These are phyloP conservation scores for Spilosoma lubricipeda DNA, from an alignment of 2,888 invertebrate species.

Conservation along the genomic window DNA sequence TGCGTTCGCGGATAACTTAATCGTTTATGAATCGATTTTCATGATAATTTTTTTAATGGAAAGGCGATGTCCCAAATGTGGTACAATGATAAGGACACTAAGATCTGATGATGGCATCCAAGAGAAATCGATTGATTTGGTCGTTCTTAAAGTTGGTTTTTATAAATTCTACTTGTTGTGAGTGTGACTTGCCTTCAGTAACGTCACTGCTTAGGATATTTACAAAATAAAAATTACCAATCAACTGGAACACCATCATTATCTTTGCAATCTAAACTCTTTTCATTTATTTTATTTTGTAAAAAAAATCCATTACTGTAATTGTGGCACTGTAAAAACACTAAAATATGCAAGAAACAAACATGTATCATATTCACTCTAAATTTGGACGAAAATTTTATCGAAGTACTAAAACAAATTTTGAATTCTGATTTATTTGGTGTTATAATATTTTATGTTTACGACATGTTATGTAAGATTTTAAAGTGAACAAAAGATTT, in stretches of 20 bases:
- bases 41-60: too few relatives aligned
- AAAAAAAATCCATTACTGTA: constrained; percentile 22
- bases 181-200: too few relatives aligned
- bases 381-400: background rate
- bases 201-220: background rate
- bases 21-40: too few relatives aligned
- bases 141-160: too few relatives aligned
- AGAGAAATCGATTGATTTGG: too few relatives aligned
- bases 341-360: constrained; percentile 23
- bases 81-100: too few relatives aligned
- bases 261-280: constrained; percentile 66
- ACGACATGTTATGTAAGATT: background rate
- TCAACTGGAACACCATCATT: constrained; percentile 64
- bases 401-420: background rate
- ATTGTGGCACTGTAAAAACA: constrained; percentile 32
- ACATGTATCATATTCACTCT: constrained; percentile 1
- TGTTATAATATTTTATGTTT: constrained; percentile 3
- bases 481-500: background rate
- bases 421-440: too few relatives aligned
- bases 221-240: constrained; percentile 56
- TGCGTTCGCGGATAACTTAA: too few relatives aligned
- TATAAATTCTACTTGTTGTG: too few relatives aligned
- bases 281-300: constrained; percentile 53
- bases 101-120: too few relatives aligned
- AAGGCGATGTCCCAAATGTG: too few relatives aligned